A percentile compares a stretch with the other conserved stretches of the same genome.
Evolutionary conservation across 2,113 vertebrate genomes (phyloP).

Genomic region (Vulpes lagopus): DNA sequence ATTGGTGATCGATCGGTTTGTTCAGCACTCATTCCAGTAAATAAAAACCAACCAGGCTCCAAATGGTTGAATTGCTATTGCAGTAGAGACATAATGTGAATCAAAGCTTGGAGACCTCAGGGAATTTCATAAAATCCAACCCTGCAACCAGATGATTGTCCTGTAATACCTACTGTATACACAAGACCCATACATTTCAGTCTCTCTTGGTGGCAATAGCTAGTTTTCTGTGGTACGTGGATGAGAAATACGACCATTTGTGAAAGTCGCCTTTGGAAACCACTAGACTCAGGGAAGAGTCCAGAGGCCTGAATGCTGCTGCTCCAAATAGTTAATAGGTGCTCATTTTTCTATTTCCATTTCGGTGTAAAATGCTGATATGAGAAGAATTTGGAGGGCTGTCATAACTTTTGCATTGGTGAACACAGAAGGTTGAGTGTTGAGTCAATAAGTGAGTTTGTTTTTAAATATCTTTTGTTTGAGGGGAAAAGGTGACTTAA

Average conservation of each 20-base stretch:
- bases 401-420: neutral
- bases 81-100: neutral
- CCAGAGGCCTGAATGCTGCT: neutral
- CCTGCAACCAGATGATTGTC: neutral
- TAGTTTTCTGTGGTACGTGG: neutral
- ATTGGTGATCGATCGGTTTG: constrained; percentile 70
- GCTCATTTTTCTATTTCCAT: neutral
- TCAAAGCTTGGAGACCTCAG: constrained; percentile 5
- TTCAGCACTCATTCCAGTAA: constrained; percentile 65
- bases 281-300: neutral
- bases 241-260: neutral
- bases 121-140: constrained; percentile 50
- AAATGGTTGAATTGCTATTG: neutral
- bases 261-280: constrained; percentile 7
- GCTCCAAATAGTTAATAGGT: neutral
- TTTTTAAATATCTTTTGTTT: neutral
- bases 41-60: constrained; percentile 34
- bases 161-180: neutral
- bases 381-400: neutral
- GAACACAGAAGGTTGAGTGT: neutral
- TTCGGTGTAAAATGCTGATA: neutral
- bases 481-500: neutral
- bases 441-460: neutral
- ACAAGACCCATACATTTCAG: neutral
- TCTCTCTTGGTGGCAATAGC: neutral